Evolutionary conservation across 2,888 invertebrate genomes (phyloP).

Genomic region (Coenonympha glycerion): DNA sequence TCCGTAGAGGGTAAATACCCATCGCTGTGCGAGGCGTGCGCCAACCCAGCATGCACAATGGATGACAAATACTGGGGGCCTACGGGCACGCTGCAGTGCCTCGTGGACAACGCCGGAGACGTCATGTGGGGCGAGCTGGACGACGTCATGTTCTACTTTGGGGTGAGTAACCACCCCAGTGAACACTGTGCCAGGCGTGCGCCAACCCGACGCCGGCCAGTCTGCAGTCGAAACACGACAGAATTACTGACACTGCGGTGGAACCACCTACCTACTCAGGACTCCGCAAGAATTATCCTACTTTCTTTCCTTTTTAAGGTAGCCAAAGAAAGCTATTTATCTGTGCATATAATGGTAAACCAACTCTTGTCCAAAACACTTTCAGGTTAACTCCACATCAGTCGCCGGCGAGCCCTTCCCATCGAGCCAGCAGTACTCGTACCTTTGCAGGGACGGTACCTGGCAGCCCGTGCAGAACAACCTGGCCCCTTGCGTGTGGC

Average conservation of each 20-base stretch:
- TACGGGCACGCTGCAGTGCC: slow-evolving; percentile 86
- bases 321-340: too few relatives aligned
- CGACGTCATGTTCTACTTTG: slow-evolving; percentile 80
- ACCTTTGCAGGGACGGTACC: slow-evolving; percentile 85
- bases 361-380: too few relatives aligned
- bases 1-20: slow-evolving; percentile 69
- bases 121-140: slow-evolving; percentile 87
- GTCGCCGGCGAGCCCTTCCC: slow-evolving; percentile 13
- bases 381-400: slow-evolving; percentile 32
- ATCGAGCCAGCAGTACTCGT: slow-evolving; percentile 70
- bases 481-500: slow-evolving; percentile 83
- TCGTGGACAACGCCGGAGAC: slow-evolving; percentile 86
- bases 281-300: too few relatives aligned
- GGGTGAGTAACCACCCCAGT: slow-evolving; percentile 51
- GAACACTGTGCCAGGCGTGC: too few relatives aligned
- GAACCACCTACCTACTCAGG: too few relatives aligned
- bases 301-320: too few relatives aligned
- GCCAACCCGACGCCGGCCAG: too few relatives aligned
- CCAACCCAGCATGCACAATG: slow-evolving; percentile 72
- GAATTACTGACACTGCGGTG: too few relatives aligned
- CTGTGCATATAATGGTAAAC: too few relatives aligned
- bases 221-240: too few relatives aligned
- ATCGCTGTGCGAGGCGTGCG: slow-evolving; percentile 84
- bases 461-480: slow-evolving; percentile 73
- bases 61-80: slow-evolving; percentile 89